phyloP scores from a whole-genome alignment of 2,888 invertebrate genomes.

The Phanerotoma sp. region DNA sequence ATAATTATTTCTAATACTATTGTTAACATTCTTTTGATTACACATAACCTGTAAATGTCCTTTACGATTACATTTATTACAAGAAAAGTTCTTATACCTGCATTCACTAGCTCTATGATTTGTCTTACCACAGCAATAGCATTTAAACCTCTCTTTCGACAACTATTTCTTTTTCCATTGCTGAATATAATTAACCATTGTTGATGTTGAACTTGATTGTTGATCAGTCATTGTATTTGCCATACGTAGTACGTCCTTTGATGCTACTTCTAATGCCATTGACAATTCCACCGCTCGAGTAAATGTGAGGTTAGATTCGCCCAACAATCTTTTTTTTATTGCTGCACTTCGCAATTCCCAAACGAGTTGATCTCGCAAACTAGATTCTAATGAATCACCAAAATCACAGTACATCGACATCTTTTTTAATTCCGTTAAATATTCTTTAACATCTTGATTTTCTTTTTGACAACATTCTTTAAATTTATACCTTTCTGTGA shows the following conservation, averaged over 20 bases:
- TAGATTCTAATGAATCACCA: slow-evolving; percentile 4
- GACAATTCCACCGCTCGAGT: slow-evolving; percentile 13
- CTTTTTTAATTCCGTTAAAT: slow-evolving; percentile 16
- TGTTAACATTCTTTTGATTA: not conserved
- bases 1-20: not conserved
- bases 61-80: not conserved
- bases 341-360: slow-evolving; percentile 16
- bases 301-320: slow-evolving; percentile 11
- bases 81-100: not conserved
- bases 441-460: slow-evolving; percentile 6
- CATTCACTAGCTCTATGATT: not conserved
- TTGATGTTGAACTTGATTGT: not conserved
- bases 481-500: slow-evolving; percentile 21
- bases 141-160: not conserved
- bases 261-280: slow-evolving; percentile 9
- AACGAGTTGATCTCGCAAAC: slow-evolving; percentile 20
- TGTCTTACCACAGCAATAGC: not conserved
- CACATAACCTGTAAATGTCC: not conserved
- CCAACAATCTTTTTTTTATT: slow-evolving; percentile 17
- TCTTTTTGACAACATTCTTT: slow-evolving; percentile 16
- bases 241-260: slow-evolving; percentile 3
- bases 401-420: slow-evolving; percentile 23
- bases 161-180: not conserved
- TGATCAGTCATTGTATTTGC: not conserved
- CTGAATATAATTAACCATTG: not conserved